phyloP scores from a whole-genome alignment of 2,888 invertebrate genomes.

The Sipunculus nudus region DNA sequence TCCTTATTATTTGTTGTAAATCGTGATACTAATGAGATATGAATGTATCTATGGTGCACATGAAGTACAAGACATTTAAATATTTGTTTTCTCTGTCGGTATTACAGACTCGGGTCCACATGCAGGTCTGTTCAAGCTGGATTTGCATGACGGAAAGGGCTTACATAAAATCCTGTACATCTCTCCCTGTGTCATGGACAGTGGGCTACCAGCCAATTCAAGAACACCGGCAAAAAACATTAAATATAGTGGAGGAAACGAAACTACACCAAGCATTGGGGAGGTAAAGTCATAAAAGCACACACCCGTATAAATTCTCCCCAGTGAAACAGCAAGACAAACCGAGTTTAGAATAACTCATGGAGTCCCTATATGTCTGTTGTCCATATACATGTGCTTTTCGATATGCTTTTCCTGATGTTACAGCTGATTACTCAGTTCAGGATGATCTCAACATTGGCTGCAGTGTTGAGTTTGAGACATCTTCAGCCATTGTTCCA shows the following conservation, averaged over 20 bases:
- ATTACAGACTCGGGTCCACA: slow-evolving; percentile 1
- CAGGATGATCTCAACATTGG: background rate
- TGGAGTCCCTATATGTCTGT: background rate
- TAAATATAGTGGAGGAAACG: background rate
- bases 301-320: background rate
- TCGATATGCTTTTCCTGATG: background rate
- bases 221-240: too few relatives aligned
- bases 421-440: background rate
- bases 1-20: too few relatives aligned
- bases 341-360: background rate
- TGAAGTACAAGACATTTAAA: too few relatives aligned
- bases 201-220: too few relatives aligned
- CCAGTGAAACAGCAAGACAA: background rate
- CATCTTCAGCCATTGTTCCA: background rate
- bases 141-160: slow-evolving; percentile 5
- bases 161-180: background rate
- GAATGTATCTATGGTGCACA: too few relatives aligned
- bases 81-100: background rate
- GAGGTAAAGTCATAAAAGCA: background rate
- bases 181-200: too few relatives aligned
- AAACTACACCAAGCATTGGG: background rate
- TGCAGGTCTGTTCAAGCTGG: slow-evolving; percentile 12
- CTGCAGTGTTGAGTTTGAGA: background rate
- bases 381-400: background rate
- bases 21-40: too few relatives aligned